Percentiles rank a stretch among this genome's conserved stretches.
phyloP scores from a whole-genome alignment of 1,140 invertebrate species.

The Drosophila repleta region DNA sequence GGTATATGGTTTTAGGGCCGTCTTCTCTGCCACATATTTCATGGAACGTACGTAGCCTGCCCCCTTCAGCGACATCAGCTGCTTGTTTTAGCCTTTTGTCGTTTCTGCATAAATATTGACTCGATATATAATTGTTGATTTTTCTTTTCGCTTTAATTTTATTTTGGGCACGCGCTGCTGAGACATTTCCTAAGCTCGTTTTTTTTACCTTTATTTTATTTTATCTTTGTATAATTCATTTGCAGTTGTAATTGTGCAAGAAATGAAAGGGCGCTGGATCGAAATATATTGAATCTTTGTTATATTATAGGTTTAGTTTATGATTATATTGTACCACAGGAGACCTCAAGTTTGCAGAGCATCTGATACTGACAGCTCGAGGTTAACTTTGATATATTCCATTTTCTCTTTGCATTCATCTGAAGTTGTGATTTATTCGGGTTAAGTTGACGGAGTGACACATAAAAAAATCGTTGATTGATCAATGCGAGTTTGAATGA shows the following conservation, averaged over 20 bases:
- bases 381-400: neutral
- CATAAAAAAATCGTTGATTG: constrained; percentile 24
- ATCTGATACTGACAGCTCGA: neutral
- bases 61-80: constrained; percentile 40
- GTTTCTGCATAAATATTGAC: constrained; percentile 48
- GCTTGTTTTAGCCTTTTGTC: constrained; percentile 26
- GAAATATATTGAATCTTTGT: no score
- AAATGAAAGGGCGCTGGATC: constrained; percentile 47
- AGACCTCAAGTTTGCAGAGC: neutral
- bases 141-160: constrained; percentile 6
- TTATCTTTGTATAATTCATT: neutral
- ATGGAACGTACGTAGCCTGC: constrained; percentile 66
- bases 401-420: neutral
- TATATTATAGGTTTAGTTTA: no score
- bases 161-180: constrained; percentile 25
- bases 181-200: constrained; percentile 28
- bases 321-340: no score
- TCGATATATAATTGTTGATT: constrained; percentile 41
- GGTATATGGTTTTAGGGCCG: constrained; percentile 54
- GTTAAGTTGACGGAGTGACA: constrained; percentile 16
- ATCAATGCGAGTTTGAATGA: constrained; percentile 22
- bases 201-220: constrained; percentile 2
- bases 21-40: constrained; percentile 24
- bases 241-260: constrained; percentile 18
- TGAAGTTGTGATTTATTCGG: constrained; percentile 8